Evolutionary conservation across 2,113 vertebrate genomes (phyloP).

Genomic region (Otolemur garnettii): DNA sequence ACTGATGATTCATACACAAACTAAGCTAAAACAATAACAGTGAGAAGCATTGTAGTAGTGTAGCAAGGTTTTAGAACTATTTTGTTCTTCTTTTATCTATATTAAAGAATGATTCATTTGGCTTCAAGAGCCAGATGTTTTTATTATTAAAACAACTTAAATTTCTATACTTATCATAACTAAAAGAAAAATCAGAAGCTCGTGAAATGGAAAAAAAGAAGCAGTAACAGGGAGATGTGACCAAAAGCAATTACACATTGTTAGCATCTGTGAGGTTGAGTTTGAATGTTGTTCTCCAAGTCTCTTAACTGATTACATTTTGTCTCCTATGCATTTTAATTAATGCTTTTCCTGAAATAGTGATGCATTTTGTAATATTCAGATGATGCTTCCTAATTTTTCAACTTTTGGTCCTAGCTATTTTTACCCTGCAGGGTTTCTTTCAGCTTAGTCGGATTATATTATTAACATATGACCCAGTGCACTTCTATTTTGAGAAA

Average conservation of each 20-base stretch:
- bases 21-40: not conserved
- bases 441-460: conserved; percentile 27
- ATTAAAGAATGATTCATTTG: conserved; percentile 21
- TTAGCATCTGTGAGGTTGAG: not conserved
- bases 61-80: not conserved
- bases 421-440: conserved; percentile 40
- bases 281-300: not conserved
- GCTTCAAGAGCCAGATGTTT: not conserved
- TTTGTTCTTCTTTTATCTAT: not conserved
- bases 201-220: not conserved
- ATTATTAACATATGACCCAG: conserved; percentile 36
- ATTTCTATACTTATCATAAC: not conserved
- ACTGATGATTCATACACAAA: not conserved
- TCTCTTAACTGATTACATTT: not conserved
- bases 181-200: not conserved
- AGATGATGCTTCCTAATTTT: not conserved
- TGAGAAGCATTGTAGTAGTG: not conserved
- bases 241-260: not conserved
- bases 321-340: conserved; percentile 43
- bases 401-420: not conserved
- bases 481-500: conserved; percentile 52
- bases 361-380: not conserved
- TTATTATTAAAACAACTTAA: not conserved
- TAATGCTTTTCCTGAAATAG: not conserved
- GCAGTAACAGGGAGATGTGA: not conserved